These are phyloP conservation scores for Pedicia rivosa DNA, from an alignment of 2,888 invertebrate genomes.

Conservation along the genomic window DNA sequence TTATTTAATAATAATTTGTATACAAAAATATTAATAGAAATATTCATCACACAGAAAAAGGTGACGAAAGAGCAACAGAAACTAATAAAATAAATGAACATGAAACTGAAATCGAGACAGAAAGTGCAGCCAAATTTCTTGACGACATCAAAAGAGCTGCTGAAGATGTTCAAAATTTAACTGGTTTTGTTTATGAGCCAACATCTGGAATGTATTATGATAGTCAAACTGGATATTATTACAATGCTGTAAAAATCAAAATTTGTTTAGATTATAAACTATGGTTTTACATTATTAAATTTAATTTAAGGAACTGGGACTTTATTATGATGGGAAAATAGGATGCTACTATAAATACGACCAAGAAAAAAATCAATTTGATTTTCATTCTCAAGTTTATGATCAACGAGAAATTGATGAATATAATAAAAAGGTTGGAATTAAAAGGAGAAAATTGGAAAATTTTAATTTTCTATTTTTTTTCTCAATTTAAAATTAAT, in stretches of 20 bases:
- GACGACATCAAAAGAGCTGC: constrained; percentile 65
- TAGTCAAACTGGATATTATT: constrained; percentile 77
- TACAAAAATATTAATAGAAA: too few species aligned
- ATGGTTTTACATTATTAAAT: constrained; percentile 7
- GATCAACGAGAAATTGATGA: neutral
- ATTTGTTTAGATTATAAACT: neutral
- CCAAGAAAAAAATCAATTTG: constrained; percentile 53
- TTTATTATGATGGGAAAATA: constrained; percentile 78
- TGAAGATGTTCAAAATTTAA: constrained; percentile 52
- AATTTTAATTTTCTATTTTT: too few species aligned
- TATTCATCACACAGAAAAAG: neutral
- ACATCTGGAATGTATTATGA: constrained; percentile 81
- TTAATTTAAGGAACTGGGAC: constrained; percentile 52
- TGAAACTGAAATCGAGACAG: neutral
- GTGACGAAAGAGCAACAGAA: neutral
- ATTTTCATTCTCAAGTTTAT: constrained; percentile 62
- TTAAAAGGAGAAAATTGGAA: too few species aligned
- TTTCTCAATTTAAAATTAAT: too few species aligned
- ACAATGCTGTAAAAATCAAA: constrained; percentile 55
- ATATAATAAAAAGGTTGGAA: neutral
- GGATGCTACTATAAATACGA: constrained; percentile 75
- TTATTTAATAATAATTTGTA: too few species aligned
- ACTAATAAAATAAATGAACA: too few species aligned
- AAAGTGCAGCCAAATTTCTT: constrained; percentile 36
- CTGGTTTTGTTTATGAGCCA: constrained; percentile 73